Evolutionary conservation across 2,113 vertebrate species (phyloP).

Genomic region (Oncorhynchus keta): DNA sequence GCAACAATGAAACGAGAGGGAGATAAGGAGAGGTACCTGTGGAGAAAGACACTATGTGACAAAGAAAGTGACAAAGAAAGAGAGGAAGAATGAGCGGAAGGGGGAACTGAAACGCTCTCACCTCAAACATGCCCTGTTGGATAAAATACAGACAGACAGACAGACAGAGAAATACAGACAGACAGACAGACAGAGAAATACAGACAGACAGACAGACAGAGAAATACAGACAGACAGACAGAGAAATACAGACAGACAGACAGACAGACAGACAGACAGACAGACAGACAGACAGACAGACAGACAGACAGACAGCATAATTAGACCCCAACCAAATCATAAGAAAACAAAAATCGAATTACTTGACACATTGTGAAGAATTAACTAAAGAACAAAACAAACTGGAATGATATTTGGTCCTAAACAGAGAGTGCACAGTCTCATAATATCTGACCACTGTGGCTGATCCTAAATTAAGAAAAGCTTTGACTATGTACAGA

Average conservation of each 20-base stretch:
- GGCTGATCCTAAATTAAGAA: too few species aligned
- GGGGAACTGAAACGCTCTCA: conserved; percentile 15
- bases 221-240: neutral
- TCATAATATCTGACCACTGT: too few species aligned
- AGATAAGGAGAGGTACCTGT: neutral
- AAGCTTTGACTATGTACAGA: too few species aligned
- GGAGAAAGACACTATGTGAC: conserved; percentile 24
- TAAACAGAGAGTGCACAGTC: too few species aligned
- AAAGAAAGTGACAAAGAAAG: conserved; percentile 42
- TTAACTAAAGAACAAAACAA: too few species aligned
- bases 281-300: conserved; percentile 3
- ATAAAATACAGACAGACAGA: too few species aligned
- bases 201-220: neutral
- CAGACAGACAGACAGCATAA: neutral
- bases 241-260: neutral
- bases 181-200: neutral
- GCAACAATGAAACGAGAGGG: too few species aligned
- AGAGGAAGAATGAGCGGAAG: conserved; percentile 27
- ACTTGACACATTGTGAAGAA: too few species aligned
- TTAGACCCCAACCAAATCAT: neutral
- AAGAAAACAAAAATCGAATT: too few species aligned
- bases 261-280: too few species aligned
- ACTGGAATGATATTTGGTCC: too few species aligned
- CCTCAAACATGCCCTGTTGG: too few species aligned
- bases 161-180: neutral